Base-by-base conservation (phyloP, 2,888 invertebrate genomes). In the Norana najaformis region DNA sequence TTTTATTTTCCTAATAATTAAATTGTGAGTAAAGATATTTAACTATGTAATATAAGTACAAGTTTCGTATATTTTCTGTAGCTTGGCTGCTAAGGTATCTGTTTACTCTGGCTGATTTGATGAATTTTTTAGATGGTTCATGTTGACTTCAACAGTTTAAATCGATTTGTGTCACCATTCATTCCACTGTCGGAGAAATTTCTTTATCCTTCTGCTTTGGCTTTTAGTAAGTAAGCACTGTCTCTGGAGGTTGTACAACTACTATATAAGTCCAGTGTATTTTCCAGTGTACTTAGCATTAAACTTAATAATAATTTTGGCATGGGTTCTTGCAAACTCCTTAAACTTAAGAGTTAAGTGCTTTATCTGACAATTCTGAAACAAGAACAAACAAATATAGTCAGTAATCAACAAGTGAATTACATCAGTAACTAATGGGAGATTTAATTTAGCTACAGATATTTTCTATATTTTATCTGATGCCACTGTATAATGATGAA, bases 181-280 rank as follows among this genome's bases (percentile, higher is more conserved):
- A 95, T 96, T 83, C 96, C 96, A 39, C 95, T 96, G 8, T 96
- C 97, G 0, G 98, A 98, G 93, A 97, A 97, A 93, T 97, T 98
- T 94, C 97, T 97, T 94, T 97, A 96, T 94, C 98, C 98, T 0
- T 96, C 97, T 92, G 96, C 98, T 0, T 94, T 98, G 91, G 96
- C 97, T 89, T 97, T 97, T 93, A 96, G 97, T 97, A 95, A 96
- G 96, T 95, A 35, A 35, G 23, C 23, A 36, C 53, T 53, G 36
- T 69, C 30, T 69, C 69, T 69, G 69, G n/a, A 69, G 69, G 30
- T 30, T 69, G 69, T n/a, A n/a, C 69, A 30, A 69, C 69, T 3
- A 16, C 30, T 69, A 69, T 30, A 69, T 69, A 69, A n/a, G 30
- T 69, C 69, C n/a, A n/a, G 1, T 69, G 30, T 69, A 69, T 69